Evolutionary conservation across 2,888 invertebrate species (phyloP).

Genomic region (Siphlonurus alternatus): DNA sequence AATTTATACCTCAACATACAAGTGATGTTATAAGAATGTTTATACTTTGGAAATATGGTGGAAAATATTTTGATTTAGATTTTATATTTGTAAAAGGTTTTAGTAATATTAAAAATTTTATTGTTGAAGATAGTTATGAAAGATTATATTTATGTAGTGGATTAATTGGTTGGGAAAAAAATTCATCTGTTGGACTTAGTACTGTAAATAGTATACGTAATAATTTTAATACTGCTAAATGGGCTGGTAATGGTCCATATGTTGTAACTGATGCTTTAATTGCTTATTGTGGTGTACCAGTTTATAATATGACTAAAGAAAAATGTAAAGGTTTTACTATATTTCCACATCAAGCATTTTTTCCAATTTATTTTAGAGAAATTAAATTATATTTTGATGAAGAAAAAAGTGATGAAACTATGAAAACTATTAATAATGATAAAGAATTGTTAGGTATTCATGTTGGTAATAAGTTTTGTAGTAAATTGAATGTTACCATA

Average conservation of each 20-base stretch:
- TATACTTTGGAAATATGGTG: neutral
- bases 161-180: neutral
- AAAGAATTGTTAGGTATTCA: neutral
- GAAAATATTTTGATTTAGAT: neutral
- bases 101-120: no score
- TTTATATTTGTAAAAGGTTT: neutral
- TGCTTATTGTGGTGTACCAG: neutral
- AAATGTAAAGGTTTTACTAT: neutral
- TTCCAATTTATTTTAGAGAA: neutral
- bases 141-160: neutral
- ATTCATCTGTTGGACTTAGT: neutral
- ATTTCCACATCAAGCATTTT: neutral
- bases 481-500: neutral
- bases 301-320: neutral
- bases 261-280: neutral
- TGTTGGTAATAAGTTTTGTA: neutral
- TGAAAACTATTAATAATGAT: neutral
- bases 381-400: neutral
- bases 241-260: neutral
- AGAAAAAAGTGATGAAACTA: neutral
- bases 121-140: no score
- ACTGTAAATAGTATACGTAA: neutral
- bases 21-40: neutral
- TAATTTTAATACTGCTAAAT: neutral
- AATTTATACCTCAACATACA: neutral